Percentiles rank a stretch among this genome's conserved stretches.
Evolutionary conservation across 2,888 invertebrate genomes (phyloP).

Genomic region (Agonopterix arenella): DNA sequence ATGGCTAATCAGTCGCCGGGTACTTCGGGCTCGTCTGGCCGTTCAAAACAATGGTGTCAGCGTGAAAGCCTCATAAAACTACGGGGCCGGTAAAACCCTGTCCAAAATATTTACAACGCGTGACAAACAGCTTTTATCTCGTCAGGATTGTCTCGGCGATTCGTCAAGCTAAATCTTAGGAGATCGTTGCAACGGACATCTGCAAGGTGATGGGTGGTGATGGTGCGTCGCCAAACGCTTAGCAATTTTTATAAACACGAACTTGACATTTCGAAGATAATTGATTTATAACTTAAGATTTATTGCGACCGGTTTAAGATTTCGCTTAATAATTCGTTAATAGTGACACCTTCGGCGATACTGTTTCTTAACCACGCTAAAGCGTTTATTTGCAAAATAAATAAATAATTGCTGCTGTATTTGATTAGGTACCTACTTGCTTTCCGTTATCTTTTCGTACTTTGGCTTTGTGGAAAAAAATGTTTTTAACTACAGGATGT

Average conservation of each 20-base stretch:
- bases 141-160: slow-evolving; percentile 57
- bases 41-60: slow-evolving; percentile 59
- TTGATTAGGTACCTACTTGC: not conserved
- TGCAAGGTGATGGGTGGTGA: not conserved
- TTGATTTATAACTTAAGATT: slow-evolving; percentile 9
- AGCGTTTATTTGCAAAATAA: no score
- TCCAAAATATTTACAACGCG: slow-evolving; percentile 75
- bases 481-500: no score
- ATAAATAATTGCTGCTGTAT: not conserved
- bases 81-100: slow-evolving; percentile 56
- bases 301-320: slow-evolving; percentile 4
- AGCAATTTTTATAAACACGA: no score
- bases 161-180: slow-evolving; percentile 55
- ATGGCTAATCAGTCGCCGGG: slow-evolving; percentile 53
- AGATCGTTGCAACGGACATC: slow-evolving; percentile 32
- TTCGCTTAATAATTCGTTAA: no score
- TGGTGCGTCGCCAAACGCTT: not conserved
- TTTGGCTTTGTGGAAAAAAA: no score
- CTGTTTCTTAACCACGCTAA: no score
- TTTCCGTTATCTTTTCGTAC: no score
- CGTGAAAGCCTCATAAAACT: slow-evolving; percentile 70
- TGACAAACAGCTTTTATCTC: slow-evolving; percentile 70
- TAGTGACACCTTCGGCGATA: no score
- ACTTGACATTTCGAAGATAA: slow-evolving; percentile 1
- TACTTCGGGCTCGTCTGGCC: slow-evolving; percentile 13